Evolutionary conservation across 2,113 vertebrate species (phyloP), one percentile per base, ranked within the genome.

Genomic region (Suncus etruscus): DNA sequence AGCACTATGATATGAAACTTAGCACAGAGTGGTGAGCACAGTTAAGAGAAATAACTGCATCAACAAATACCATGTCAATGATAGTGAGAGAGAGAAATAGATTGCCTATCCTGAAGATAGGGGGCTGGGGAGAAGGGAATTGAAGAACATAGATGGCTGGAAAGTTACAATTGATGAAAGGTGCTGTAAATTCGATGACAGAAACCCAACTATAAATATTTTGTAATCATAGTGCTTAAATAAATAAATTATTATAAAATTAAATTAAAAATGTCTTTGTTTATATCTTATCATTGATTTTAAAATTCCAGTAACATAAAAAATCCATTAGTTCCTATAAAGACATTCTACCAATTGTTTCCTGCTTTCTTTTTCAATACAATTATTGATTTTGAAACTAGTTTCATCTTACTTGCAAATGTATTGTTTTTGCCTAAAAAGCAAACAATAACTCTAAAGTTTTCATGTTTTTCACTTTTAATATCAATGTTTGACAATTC

Each of bases 351-450:
- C n/a, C 12, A 68, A 58, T 76, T 47, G 15, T 65, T 87, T 88
- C 31, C 31, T 82, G 45, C 12, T 84, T 84, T 45, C 58, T 92
- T 85, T 91, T 72, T n/a, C 75, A 75, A 16, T 22, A 80, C 24
- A 83, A 14, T 15, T 73, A 86, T n/a, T 86, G 51, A 79, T 94
- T 80, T 85, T 54, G 72, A 83, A 90, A 45, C 29, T 90, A n/a
- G 32, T 29, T 80, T 88, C 4, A 29, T 86, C 51, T 94, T 66
- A 81, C 16, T 51, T 86, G 45, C 22, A 83, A 91, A 51, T 54
- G 14, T 16, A 9, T n/a, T 86, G 73, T 27, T 78, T 91, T 73
- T 87, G 15, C 47, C 70, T 27, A 4, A 45, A 76, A 22, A 50
- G 12, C 32, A 27, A 86, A 68, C 15, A 63, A 72, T 47, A 20